These are phyloP conservation scores for Gonatopus flavifemur DNA, from an alignment of 1,140 invertebrate genomes.

Conservation along the genomic window DNA sequence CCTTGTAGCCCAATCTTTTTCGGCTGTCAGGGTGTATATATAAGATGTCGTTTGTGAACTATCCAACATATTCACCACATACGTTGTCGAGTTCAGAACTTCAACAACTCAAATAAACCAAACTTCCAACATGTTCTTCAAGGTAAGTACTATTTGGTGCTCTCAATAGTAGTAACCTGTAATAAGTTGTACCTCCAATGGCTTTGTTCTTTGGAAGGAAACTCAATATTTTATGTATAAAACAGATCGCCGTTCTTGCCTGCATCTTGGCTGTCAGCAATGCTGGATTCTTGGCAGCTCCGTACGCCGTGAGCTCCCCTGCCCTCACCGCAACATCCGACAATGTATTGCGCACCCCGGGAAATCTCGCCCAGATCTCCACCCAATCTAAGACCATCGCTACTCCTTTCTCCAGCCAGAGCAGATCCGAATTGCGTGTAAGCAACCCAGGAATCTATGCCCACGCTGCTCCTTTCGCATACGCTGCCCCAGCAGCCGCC, in stretches of 20 bases:
- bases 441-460: constrained; percentile 64
- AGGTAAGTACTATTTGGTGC: constrained; percentile 11
- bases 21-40: no score
- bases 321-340: constrained; percentile 63
- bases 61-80: constrained; percentile 3
- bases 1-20: no score
- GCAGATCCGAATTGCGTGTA: constrained; percentile 65
- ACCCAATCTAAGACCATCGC: constrained; percentile 67
- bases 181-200: neutral
- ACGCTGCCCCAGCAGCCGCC: constrained; percentile 25
- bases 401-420: constrained; percentile 69
- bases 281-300: constrained; percentile 39
- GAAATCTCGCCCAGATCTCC: constrained; percentile 66
- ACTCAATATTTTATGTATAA: constrained; percentile 43
- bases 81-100: constrained; percentile 5
- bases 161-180: neutral
- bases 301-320: constrained; percentile 45
- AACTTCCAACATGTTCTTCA: constrained; percentile 22
- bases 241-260: constrained; percentile 55
- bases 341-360: constrained; percentile 65
- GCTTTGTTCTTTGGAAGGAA: neutral
- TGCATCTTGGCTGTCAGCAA: constrained; percentile 47
- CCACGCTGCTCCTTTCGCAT: constrained; percentile 29
- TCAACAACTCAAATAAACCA: constrained; percentile 22
- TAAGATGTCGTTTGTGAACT: constrained; percentile 14